phyloP scores from a whole-genome alignment of 2,797 vertebrate genomes.

The Brotogeris chrysoptera region DNA sequence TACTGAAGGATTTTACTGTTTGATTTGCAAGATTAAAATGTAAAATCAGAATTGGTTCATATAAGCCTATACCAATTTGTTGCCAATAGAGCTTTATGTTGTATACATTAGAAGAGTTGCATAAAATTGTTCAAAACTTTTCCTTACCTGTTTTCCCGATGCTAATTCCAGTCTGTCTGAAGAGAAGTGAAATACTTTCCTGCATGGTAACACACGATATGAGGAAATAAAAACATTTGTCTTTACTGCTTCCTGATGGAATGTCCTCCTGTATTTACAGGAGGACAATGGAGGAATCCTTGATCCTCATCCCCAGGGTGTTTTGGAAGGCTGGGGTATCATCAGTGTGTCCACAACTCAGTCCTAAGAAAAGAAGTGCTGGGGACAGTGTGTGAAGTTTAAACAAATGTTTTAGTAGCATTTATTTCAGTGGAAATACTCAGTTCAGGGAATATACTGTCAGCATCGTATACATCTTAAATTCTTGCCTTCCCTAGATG shows the following conservation, averaged over 20 bases:
- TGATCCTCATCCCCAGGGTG: not conserved
- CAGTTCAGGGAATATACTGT: not conserved
- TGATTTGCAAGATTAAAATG: not conserved
- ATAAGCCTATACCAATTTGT: not conserved
- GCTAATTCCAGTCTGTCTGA: not conserved
- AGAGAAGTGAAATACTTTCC: not conserved
- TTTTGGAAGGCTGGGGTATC: not conserved
- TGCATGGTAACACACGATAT: not conserved
- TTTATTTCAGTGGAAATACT: not conserved
- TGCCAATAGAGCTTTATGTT: not conserved
- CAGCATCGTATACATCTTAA: not conserved
- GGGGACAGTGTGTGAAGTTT: not conserved
- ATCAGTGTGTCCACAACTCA: not conserved
- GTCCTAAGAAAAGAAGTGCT: not conserved
- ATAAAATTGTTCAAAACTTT: not conserved
- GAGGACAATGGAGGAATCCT: not conserved
- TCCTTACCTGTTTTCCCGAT: not conserved
- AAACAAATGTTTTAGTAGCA: not conserved
- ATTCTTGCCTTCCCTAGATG: not conserved
- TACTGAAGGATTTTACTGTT: not conserved
- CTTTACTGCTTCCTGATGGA: not conserved
- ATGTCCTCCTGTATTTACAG: not conserved
- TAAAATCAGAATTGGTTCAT: not conserved
- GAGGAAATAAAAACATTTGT: not conserved
- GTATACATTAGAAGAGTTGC: not conserved